These are phyloP conservation scores for Tetragnatha versicolor DNA, from an alignment of 1,140 invertebrate genomes.

Conservation along the genomic window DNA sequence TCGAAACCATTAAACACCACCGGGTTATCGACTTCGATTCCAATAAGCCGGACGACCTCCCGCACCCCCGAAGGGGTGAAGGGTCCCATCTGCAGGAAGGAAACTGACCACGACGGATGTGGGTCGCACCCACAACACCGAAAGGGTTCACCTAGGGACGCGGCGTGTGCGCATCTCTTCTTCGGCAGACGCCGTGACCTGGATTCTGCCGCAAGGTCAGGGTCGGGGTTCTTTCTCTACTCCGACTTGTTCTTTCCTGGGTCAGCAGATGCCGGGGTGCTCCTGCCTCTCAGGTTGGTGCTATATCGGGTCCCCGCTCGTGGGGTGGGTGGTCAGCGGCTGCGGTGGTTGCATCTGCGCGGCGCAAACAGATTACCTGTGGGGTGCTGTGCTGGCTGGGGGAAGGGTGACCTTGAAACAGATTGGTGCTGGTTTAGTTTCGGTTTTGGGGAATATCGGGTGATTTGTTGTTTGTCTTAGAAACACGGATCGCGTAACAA, in stretches of 20 bases:
- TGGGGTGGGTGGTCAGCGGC: slow-evolving; percentile 11
- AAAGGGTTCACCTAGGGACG: neutral
- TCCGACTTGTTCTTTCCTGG: neutral
- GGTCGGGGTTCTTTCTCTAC: neutral
- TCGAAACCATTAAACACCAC: no score
- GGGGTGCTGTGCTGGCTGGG: no score
- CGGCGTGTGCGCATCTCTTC: neutral
- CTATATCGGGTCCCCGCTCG: neutral
- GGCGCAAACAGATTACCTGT: neutral
- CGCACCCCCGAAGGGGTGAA: neutral
- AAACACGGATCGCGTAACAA: no score
- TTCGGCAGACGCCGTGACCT: slow-evolving; percentile 26
- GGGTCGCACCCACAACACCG: no score
- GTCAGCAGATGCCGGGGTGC: slow-evolving; percentile 6
- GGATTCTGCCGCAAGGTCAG: slow-evolving; percentile 35
- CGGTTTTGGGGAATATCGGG: no score
- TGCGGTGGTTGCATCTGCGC: neutral
- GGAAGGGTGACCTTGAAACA: no score
- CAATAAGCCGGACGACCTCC: neutral
- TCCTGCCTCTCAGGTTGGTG: neutral
- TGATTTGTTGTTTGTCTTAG: no score
- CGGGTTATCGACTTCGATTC: no score
- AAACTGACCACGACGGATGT: no score
- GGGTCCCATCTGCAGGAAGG: neutral
- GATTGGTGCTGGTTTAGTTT: no score